These are phyloP conservation scores for Puffinus mauretanicus DNA, from an alignment of 2,113 vertebrate species.

Conservation along the genomic window DNA sequence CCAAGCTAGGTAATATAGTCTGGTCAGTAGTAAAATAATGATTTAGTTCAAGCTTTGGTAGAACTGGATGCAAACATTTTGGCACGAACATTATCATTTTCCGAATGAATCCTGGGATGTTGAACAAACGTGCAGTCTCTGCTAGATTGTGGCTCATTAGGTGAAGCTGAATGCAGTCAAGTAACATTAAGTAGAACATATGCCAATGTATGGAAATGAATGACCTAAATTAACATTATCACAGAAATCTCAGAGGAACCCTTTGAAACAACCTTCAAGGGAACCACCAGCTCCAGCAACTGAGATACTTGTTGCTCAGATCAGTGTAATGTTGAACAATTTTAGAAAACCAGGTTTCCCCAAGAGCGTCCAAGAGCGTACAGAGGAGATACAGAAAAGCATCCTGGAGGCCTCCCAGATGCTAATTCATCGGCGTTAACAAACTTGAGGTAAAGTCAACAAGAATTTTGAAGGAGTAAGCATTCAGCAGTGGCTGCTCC, in stretches of 20 bases:
- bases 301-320: neutral
- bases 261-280: neutral
- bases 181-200: neutral
- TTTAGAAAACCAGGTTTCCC: neutral
- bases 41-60: neutral
- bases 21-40: neutral
- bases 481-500: neutral
- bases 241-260: neutral
- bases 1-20: neutral
- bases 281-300: neutral
- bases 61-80: neutral
- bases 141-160: neutral
- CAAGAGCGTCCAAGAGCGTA: rapidly evolving
- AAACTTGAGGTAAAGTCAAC: neutral
- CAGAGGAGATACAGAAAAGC: neutral
- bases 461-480: neutral
- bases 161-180: neutral
- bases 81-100: neutral
- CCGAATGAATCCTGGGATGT: neutral
- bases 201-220: neutral
- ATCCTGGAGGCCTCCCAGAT: neutral
- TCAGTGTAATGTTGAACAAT: neutral
- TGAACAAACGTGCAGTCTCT: neutral
- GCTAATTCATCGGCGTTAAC: neutral
- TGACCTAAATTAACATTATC: neutral